A percentile compares a stretch with the other conserved stretches of the same genome.
Conservation (phyloP, 1,140 invertebrate species). For the Dinoponera quadriceps region DNA sequence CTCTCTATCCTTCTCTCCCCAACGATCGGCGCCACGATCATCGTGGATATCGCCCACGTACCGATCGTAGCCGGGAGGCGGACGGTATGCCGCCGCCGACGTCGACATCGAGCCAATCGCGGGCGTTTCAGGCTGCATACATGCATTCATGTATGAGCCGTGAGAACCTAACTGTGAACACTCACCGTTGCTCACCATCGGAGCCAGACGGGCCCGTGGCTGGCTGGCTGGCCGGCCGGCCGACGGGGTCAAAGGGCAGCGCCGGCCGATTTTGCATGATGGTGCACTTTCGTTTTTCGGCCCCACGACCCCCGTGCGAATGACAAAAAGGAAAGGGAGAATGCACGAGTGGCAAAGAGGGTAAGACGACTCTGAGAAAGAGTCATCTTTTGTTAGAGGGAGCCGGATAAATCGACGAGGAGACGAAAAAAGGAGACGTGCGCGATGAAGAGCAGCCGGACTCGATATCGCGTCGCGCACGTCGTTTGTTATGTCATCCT, state of each 20-base stretch:
- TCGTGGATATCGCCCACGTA: constrained; percentile 69
- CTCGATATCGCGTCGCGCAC: neutral
- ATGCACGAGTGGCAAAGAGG: neutral
- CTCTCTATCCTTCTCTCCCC: neutral
- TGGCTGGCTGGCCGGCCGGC: constrained; percentile 20
- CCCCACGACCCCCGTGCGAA: constrained; percentile 28
- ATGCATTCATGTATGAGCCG: constrained; percentile 81
- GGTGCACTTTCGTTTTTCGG: constrained; percentile 80
- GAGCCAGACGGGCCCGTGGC: constrained; percentile 71
- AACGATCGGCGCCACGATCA: constrained; percentile 17
- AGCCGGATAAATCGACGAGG: neutral
- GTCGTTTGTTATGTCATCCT: neutral
- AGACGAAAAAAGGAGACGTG: neutral
- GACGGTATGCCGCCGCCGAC: constrained; percentile 26
- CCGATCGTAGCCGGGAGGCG: constrained; percentile 54
- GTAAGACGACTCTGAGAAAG: neutral
- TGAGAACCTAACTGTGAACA: constrained; percentile 84
- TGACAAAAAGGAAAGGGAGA: constrained; percentile 56
- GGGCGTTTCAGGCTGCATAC: constrained; percentile 69
- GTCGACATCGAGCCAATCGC: constrained; percentile 66
- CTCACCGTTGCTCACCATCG: constrained; percentile 76
- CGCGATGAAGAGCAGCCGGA: neutral
- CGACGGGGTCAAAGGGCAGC: constrained; percentile 79
- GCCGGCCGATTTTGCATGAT: constrained; percentile 78
- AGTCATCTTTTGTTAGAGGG: neutral